Evolutionary conservation across 92 coral and sea anemone species (phyloP).

Genomic region (Zoanthus sansibaricus): DNA sequence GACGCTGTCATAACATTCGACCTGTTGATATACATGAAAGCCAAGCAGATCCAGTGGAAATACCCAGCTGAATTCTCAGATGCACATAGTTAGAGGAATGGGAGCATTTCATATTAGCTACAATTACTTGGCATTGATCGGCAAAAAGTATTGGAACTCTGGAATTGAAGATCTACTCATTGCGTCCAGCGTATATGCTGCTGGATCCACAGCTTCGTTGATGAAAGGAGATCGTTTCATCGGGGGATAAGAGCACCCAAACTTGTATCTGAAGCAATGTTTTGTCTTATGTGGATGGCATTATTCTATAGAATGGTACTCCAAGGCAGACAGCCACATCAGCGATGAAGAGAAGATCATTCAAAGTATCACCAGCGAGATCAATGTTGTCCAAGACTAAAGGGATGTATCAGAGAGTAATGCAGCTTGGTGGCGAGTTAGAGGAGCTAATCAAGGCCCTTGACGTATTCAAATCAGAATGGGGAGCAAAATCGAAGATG

Average conservation of each 20-base stretch:
- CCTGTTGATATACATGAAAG: slow-evolving; percentile 43
- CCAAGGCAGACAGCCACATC: slow-evolving; percentile 18
- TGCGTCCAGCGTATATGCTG: slow-evolving; percentile 64
- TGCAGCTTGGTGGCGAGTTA: slow-evolving; percentile 12
- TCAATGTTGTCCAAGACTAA: neutral
- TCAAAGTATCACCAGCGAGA: neutral
- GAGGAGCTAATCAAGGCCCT: slow-evolving; percentile 3
- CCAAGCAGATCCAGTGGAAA: slow-evolving; percentile 47
- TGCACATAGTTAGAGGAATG: slow-evolving; percentile 30
- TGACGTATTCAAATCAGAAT: neutral
- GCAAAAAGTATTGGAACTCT: neutral
- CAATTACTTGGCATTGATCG: slow-evolving; percentile 2
- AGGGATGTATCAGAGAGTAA: neutral
- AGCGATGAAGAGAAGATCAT: neutral
- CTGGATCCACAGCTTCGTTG: slow-evolving; percentile 24
- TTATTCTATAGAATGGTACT: slow-evolving; percentile 7
- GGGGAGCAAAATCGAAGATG: slow-evolving; percentile 2
- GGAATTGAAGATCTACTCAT: slow-evolving; percentile 49
- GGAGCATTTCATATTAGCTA: slow-evolving; percentile 8
- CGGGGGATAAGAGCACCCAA: neutral
- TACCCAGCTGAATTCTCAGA: slow-evolving; percentile 43
- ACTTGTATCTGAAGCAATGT: slow-evolving; percentile 4
- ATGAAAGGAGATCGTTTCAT: slow-evolving; percentile 47
- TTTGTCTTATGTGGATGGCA: neutral
- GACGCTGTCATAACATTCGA: slow-evolving; percentile 49